phyloP scores from a whole-genome alignment of 2,888 invertebrate genomes.

The Mesoligia furuncula region DNA sequence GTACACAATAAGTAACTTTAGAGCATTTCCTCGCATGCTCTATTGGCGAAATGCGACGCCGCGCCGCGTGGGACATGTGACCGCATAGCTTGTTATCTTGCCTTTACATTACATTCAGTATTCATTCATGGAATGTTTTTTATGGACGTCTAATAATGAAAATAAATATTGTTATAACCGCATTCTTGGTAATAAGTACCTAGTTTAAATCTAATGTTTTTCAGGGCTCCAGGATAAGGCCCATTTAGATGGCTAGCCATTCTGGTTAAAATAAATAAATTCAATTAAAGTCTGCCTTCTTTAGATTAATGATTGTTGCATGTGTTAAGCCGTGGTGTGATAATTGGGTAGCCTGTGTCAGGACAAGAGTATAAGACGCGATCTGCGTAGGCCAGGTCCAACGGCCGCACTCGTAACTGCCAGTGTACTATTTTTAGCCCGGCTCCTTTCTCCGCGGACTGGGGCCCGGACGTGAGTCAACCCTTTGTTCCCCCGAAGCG shows the following conservation, averaged over 20 bases:
- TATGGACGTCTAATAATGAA: not conserved
- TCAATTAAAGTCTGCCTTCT: constrained; percentile 14
- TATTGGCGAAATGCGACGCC: constrained; percentile 81
- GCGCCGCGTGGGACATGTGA: constrained; percentile 71
- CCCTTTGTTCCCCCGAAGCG: constrained; percentile 84
- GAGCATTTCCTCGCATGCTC: constrained; percentile 82
- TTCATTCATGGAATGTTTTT: constrained; percentile 8
- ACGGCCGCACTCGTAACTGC: constrained; percentile 81
- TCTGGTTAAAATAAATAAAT: not conserved
- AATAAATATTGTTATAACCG: not conserved
- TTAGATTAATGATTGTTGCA: constrained; percentile 52
- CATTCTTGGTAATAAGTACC: too few relatives aligned
- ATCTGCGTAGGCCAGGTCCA: constrained; percentile 83
- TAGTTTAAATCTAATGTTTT: not conserved
- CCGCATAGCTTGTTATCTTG: constrained; percentile 62
- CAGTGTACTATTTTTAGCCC: constrained; percentile 84
- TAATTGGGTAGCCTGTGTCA: constrained; percentile 70
- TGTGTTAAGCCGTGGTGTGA: constrained; percentile 61
- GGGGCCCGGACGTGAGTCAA: constrained; percentile 86
- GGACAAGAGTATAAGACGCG: constrained; percentile 75
- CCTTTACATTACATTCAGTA: constrained; percentile 15
- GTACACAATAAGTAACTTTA: constrained; percentile 80
- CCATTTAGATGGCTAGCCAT: not conserved
- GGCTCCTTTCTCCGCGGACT: constrained; percentile 83
- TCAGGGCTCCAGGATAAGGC: not conserved